These are phyloP conservation scores for Lipophrys pholis DNA, from an alignment of 2,113 vertebrate genomes.

Conservation along the genomic window DNA sequence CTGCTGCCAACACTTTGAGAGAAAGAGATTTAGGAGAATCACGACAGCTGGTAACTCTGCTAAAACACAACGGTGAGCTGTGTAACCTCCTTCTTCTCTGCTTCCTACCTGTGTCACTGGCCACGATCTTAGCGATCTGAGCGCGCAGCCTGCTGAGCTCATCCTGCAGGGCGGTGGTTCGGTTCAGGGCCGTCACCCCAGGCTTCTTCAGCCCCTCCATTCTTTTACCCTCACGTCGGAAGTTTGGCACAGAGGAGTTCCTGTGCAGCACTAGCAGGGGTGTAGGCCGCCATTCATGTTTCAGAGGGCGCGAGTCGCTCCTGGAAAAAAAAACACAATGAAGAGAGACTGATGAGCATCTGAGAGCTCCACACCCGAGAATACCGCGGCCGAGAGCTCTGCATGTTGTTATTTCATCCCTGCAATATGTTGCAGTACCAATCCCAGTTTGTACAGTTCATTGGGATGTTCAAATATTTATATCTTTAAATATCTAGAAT, in stretches of 20 bases:
- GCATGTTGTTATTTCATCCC: no score
- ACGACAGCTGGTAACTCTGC: no score
- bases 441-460: no score
- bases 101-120: slow-evolving; percentile 86
- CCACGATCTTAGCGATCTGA: slow-evolving; percentile 96
- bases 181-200: slow-evolving; percentile 91
- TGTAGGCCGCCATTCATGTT: slow-evolving; percentile 97
- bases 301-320: slow-evolving; percentile 92
- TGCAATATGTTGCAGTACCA: no score
- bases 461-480: no score
- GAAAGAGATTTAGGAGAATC: no score
- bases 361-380: no score
- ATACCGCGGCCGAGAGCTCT: no score
- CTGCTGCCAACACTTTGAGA: slow-evolving; percentile 42
- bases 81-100: no score
- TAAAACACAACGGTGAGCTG: no score
- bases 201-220: slow-evolving; percentile 93
- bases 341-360: no score
- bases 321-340: slow-evolving; percentile 71
- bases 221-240: slow-evolving; percentile 93
- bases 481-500: no score
- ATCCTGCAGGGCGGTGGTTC: slow-evolving; percentile 94
- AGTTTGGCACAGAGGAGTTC: slow-evolving; percentile 97
- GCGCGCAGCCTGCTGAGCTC: slow-evolving; percentile 93
- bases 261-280: slow-evolving; percentile 95